phyloP scores from a whole-genome alignment of 2,113 vertebrate species.

The Eurystomus gularis region DNA sequence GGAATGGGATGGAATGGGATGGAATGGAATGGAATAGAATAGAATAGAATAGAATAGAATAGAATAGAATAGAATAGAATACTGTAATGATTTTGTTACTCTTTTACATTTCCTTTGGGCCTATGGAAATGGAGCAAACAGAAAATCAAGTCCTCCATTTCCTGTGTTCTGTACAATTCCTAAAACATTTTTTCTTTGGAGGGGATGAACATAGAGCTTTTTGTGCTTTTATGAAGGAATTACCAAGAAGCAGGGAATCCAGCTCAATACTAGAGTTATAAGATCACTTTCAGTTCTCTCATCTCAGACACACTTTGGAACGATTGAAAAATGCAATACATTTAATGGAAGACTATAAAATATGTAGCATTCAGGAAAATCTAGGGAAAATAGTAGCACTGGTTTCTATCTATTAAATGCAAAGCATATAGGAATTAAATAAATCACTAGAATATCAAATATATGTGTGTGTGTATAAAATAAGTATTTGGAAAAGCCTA shows the following conservation, averaged over 20 bases:
- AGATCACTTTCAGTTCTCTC: background rate
- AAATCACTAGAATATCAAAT: background rate
- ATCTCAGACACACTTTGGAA: background rate
- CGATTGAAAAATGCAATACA: background rate
- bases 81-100: background rate
- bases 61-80: too few relatives aligned
- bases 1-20: too few relatives aligned
- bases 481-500: background rate
- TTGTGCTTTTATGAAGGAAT: background rate
- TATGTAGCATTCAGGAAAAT: background rate
- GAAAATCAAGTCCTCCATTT: background rate
- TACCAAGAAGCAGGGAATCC: background rate
- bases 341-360: background rate
- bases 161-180: background rate
- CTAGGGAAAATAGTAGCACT: background rate
- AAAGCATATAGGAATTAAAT: background rate
- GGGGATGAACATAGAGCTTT: rapidly evolving
- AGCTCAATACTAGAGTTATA: background rate
- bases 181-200: background rate
- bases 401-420: background rate
- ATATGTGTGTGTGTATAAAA: background rate
- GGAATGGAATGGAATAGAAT: too few relatives aligned
- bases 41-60: too few relatives aligned
- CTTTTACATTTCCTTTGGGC: background rate
- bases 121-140: background rate